A percentile compares a stretch with the other conserved stretches of the same genome.
These are phyloP conservation scores for Augochlora pura DNA, from an alignment of 1,140 invertebrate genomes.

Conservation along the genomic window DNA sequence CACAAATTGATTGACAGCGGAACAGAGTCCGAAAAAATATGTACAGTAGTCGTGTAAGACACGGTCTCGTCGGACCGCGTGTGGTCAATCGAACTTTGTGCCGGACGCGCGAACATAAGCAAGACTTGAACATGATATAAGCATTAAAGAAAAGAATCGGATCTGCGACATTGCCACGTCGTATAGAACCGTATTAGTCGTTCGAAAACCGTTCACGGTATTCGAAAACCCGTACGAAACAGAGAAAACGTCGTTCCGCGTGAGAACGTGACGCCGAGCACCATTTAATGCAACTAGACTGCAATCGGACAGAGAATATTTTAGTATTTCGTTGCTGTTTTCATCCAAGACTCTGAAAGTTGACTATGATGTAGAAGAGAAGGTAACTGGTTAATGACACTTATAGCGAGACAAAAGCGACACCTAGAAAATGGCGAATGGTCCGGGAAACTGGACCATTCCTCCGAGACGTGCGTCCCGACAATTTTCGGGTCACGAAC, in stretches of 20 bases:
- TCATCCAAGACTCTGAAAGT: no score
- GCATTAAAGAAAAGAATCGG: neutral
- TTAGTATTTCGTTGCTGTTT: neutral
- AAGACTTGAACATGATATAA: neutral
- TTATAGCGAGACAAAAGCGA: no score
- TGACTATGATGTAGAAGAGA: no score
- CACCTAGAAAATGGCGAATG: no score
- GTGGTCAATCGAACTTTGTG: neutral
- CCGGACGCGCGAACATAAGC: neutral
- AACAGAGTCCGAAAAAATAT: neutral
- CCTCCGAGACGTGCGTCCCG: neutral
- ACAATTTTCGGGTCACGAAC: slow-evolving; percentile 31
- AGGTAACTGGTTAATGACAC: no score
- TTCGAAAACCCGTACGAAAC: no score
- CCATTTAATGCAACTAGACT: neutral
- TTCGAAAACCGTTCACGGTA: slow-evolving; percentile 1
- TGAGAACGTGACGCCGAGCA: neutral
- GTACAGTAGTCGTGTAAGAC: slow-evolving; percentile 13
- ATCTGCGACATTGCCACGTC: neutral
- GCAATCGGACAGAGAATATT: neutral
- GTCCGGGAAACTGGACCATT: no score
- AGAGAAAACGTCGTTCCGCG: no score
- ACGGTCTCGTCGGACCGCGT: neutral
- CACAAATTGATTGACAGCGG: slow-evolving; percentile 6
- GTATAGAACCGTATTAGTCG: neutral